Conservation (phyloP, 1,140 invertebrate genomes). For the Procambarus virginalis region DNA sequence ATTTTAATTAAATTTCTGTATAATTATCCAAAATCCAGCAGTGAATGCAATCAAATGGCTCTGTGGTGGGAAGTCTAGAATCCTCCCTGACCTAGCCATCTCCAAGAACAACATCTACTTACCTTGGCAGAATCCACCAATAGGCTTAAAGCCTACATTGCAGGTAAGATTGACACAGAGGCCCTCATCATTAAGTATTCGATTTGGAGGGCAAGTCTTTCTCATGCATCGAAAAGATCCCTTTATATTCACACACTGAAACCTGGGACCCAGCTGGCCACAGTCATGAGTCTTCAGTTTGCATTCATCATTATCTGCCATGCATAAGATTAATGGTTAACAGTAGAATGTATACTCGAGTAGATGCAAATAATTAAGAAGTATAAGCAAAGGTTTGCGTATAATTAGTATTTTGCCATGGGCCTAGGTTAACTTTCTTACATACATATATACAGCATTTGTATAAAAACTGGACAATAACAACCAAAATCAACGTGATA, state of each 20-base stretch:
- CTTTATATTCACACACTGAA: slow-evolving; percentile 88
- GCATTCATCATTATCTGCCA: slow-evolving; percentile 94
- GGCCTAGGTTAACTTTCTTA: too few species aligned
- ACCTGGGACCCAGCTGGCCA: slow-evolving; percentile 78
- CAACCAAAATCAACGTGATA: too few species aligned
- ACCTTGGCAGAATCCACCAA: slow-evolving; percentile 77
- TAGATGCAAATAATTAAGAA: too few species aligned
- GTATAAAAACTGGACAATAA: too few species aligned
- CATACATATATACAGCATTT: too few species aligned
- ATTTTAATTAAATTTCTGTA: too few species aligned
- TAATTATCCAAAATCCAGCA: too few species aligned
- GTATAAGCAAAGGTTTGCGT: too few species aligned
- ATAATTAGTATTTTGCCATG: too few species aligned
- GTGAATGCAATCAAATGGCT: too few species aligned
- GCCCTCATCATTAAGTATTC: slow-evolving; percentile 72
- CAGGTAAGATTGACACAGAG: slow-evolving; percentile 74
- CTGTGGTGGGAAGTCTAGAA: too few species aligned
- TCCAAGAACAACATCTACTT: slow-evolving; percentile 49
- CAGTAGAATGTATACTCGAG: neutral
- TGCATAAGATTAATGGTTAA: neutral
- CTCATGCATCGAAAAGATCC: slow-evolving; percentile 86
- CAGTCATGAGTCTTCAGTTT: slow-evolving; percentile 87
- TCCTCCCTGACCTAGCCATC: too few species aligned
- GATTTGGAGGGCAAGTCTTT: slow-evolving; percentile 76
- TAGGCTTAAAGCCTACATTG: slow-evolving; percentile 75